A percentile compares a stretch with the other conserved stretches of the same genome.
Conservation (phyloP, 2,888 invertebrate genomes). For the Polia nebulosa region DNA sequence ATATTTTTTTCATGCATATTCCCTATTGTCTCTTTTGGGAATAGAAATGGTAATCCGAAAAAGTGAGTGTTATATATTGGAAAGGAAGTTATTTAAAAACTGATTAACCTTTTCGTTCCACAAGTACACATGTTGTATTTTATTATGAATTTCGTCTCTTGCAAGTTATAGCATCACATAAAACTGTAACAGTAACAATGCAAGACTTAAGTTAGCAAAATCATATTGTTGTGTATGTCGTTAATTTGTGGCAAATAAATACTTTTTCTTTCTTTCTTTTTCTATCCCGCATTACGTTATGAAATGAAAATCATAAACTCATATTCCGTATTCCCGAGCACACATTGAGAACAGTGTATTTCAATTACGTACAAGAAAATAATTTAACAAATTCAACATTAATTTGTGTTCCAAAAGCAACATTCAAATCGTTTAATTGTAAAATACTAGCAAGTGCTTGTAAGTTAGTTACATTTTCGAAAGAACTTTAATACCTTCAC, state of each 20-base stretch:
- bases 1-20: no score
- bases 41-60: no score
- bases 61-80: no score
- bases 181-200: neutral
- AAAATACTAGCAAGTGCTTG: constrained; percentile 7
- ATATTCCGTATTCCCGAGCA: constrained; percentile 14
- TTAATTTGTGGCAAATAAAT: no score
- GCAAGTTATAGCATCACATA: neutral
- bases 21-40: no score
- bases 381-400: constrained; percentile 18
- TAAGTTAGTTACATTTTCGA: constrained; percentile 31
- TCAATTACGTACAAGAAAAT: constrained; percentile 28
- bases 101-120: neutral
- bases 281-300: neutral
- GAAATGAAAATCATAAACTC: constrained; percentile 23
- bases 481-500: constrained; percentile 12
- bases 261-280: no score
- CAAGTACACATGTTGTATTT: neutral
- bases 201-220: no score
- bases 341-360: constrained; percentile 21
- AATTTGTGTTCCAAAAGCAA: constrained; percentile 24
- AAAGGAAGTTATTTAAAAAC: neutral
- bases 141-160: neutral
- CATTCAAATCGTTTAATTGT: constrained; percentile 12
- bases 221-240: no score